These are phyloP conservation scores for Eupithecia inturbata DNA, from an alignment of 2,888 invertebrate genomes.

Conservation along the genomic window DNA sequence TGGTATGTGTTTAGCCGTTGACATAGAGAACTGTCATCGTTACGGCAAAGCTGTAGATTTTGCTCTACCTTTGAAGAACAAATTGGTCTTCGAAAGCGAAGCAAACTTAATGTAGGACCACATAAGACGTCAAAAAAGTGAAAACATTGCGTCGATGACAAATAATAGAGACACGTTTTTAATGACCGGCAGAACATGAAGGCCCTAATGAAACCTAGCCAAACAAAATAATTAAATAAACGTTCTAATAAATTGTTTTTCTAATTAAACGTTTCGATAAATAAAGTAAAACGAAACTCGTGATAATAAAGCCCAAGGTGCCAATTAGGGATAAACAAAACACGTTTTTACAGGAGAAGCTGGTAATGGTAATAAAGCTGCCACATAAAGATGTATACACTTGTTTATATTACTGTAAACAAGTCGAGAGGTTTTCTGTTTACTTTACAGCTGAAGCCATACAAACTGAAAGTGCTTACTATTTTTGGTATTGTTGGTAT, in stretches of 20 bases:
- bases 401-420: slow-evolving; percentile 49
- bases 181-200: neutral
- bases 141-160: neutral
- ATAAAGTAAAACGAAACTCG: slow-evolving; percentile 28
- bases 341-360: slow-evolving; percentile 30
- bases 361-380: slow-evolving; percentile 50
- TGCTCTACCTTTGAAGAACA: neutral
- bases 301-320: slow-evolving; percentile 32
- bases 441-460: slow-evolving; percentile 17
- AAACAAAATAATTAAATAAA: neutral
- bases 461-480: slow-evolving; percentile 5
- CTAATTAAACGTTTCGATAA: slow-evolving; percentile 13
- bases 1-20: slow-evolving; percentile 36
- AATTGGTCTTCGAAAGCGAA: neutral
- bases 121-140: neutral
- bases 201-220: neutral
- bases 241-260: neutral
- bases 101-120: neutral
- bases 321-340: slow-evolving; percentile 37
- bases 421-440: slow-evolving; percentile 35
- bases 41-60: neutral
- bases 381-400: slow-evolving; percentile 48
- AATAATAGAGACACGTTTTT: neutral
- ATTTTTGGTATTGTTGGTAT: slow-evolving; percentile 4
- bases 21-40: neutral